Evolutionary conservation across 2,797 vertebrate species (phyloP).

Genomic region (Molossus molossus): DNA sequence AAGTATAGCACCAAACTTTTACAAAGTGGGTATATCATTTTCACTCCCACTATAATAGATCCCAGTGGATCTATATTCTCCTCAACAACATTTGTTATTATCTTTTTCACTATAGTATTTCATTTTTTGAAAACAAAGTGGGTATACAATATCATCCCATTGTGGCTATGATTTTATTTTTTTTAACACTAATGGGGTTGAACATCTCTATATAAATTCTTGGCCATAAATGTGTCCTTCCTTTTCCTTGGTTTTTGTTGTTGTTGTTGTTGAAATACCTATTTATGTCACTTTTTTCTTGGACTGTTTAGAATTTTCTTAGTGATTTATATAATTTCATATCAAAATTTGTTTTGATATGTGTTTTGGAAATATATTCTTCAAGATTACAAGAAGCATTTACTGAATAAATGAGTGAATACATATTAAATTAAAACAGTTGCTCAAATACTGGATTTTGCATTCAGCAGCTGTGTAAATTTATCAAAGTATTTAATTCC

Average conservation of each 20-base stretch:
- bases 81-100: not conserved
- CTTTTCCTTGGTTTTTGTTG: not conserved
- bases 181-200: not conserved
- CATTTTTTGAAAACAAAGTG: not conserved
- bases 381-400: not conserved
- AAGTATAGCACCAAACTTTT: not conserved
- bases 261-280: not conserved
- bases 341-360: not conserved
- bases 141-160: not conserved
- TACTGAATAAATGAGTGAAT: constrained; percentile 21
- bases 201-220: not conserved
- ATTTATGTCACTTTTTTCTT: not conserved
- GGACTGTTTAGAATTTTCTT: not conserved
- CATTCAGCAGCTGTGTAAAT: not conserved
- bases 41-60: not conserved
- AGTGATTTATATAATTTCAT: not conserved
- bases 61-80: not conserved
- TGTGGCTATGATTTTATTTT: not conserved
- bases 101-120: not conserved
- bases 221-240: not conserved
- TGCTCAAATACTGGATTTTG: constrained; percentile 1
- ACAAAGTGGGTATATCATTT: not conserved
- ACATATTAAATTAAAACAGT: not conserved
- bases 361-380: constrained; percentile 19
- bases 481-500: constrained; percentile 21